These are phyloP conservation scores for Spilarctia lutea DNA, from an alignment of 2,888 invertebrate genomes.

Conservation along the genomic window DNA sequence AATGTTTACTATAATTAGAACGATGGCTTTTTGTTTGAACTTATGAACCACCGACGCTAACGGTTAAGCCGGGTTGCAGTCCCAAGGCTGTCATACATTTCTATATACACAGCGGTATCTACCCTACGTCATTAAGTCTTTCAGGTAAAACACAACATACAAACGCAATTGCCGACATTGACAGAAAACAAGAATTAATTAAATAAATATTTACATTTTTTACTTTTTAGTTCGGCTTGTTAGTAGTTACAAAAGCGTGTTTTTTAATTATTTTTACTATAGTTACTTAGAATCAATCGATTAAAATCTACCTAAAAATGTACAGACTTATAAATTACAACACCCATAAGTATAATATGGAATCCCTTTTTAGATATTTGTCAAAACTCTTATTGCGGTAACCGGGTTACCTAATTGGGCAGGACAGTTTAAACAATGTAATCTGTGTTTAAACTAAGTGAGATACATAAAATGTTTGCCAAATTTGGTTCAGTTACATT, in stretches of 20 bases:
- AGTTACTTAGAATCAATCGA: no score
- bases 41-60: no score
- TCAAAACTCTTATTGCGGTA: neutral
- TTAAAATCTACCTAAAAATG: neutral
- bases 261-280: no score
- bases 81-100: no score
- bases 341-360: neutral
- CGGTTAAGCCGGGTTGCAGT: no score
- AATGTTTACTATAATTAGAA: no score
- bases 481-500: conserved; percentile 1
- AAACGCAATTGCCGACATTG: neutral
- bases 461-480: conserved; percentile 25
- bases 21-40: no score
- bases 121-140: neutral
- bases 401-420: conserved; percentile 31
- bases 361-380: neutral
- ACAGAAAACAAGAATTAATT: no score
- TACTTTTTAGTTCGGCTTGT: no score
- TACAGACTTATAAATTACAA: neutral
- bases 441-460: conserved; percentile 30
- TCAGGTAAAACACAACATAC: neutral
- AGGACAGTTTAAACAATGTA: conserved; percentile 32
- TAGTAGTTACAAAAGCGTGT: no score
- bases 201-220: no score
- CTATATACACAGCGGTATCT: neutral